Evolutionary conservation across 2,888 invertebrate genomes (phyloP).

Genomic region (Dasypogon diadema): DNA sequence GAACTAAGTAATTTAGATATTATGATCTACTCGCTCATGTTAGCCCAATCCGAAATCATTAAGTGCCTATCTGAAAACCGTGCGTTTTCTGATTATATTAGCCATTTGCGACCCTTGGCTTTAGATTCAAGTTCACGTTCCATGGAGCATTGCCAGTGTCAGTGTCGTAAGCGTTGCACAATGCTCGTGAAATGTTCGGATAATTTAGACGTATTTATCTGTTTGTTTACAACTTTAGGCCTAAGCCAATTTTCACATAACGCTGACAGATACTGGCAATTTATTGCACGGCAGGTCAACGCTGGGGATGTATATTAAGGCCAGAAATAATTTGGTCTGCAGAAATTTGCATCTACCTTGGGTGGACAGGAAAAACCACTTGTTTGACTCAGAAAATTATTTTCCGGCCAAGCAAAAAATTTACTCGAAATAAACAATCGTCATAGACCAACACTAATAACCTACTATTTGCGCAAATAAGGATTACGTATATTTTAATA

Average conservation of each 20-base stretch:
- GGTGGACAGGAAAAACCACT: constrained; percentile 50
- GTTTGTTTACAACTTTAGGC: constrained; percentile 22
- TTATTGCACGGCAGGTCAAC: constrained; percentile 39
- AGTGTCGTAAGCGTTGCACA: background rate
- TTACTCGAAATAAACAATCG: too few species aligned
- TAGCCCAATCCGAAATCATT: background rate
- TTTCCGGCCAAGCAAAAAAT: constrained; percentile 25
- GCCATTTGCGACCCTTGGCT: constrained; percentile 45
- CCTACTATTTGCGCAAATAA: too few species aligned
- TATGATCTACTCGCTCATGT: constrained; percentile 27
- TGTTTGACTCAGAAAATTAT: constrained; percentile 37
- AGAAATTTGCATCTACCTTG: constrained; percentile 37
- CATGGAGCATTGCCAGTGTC: constrained; percentile 49
- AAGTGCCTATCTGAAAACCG: background rate
- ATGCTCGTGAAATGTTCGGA: background rate
- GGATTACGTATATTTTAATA: constrained; percentile 16
- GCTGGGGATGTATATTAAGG: constrained; percentile 32
- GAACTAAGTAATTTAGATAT: background rate
- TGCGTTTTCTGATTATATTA: constrained; percentile 22
- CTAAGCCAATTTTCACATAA: constrained; percentile 40
- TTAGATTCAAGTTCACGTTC: constrained; percentile 49
- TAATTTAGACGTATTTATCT: background rate
- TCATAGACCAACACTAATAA: too few species aligned
- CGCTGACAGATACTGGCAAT: constrained; percentile 30
- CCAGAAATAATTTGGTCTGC: constrained; percentile 24